Base-by-base conservation (phyloP, 2,113 vertebrate species). In the Macroglossus sobrinus region DNA sequence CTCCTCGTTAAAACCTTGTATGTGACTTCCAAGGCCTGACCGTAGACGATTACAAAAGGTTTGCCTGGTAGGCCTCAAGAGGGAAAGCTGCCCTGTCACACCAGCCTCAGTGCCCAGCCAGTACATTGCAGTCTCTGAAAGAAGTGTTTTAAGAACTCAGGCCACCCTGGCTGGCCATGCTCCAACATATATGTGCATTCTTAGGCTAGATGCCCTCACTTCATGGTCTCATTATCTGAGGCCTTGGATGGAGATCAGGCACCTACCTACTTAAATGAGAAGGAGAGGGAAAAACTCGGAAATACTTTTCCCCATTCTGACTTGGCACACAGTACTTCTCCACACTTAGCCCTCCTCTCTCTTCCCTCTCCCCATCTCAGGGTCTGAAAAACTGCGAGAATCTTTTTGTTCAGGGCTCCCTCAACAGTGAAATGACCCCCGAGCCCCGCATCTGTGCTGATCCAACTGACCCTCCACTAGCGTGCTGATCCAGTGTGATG, bases 61-160 rank as follows among this genome's bases (percentile, higher is more conserved):
- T n/a, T 66, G 8, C 1, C 35, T 43, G 2, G 7, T 8, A 22
- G n/a, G 1, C 11, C 18, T 88, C 76, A 71, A 3, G 11, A 16
- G 28, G n/a, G 8, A 38, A 35, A 35, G 7, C 14, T n/a, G 35
- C 0, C 4, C 0, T 0, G 30, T 1, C 3, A 4, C 22, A 9
- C 50, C 3, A 4, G 8, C 21, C 3, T 28, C 30, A 3, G 4
- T 22, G 3, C 15, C 16, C 16, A 63, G 13, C 4, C 1, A 47
- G 12, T 45, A 7, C 3, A 24, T 2, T 47, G 7, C 2, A 22
- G 6, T 47, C 33, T 87, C 33, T 4, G 2, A 22, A 53, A 1
- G 35, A 14, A n/a, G 11, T 28, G 38, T 22, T 19, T 57, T 19
- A n/a, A 64, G 43, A 10, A 38, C 30, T 63, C 30, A 26, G 19